phyloP scores from a whole-genome alignment of 2,113 vertebrate species.

The Tonatia bakeri region DNA sequence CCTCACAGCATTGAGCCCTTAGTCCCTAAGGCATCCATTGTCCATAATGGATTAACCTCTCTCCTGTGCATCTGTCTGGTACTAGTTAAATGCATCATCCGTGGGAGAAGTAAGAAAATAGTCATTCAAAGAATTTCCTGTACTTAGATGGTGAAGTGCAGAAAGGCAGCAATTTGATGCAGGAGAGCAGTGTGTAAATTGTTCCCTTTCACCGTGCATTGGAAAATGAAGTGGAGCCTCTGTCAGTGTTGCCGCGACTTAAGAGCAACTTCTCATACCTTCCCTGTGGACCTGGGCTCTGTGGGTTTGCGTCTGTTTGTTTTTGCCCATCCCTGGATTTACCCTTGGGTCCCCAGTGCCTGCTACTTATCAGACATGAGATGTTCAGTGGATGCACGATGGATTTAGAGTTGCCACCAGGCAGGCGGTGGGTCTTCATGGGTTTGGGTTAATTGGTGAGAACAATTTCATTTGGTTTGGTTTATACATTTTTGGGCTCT shows the following conservation, averaged over 20 bases:
- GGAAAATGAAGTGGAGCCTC: not conserved
- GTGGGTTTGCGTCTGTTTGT: not conserved
- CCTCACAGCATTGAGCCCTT: not conserved
- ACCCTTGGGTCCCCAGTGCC: not conserved
- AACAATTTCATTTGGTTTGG: not conserved
- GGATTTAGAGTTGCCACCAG: not conserved
- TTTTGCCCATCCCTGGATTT: not conserved
- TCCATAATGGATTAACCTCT: constrained; percentile 7
- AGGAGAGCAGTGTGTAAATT: not conserved
- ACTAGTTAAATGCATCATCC: not conserved
- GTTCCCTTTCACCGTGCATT: not conserved
- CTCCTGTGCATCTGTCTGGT: not conserved
- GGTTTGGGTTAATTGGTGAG: not conserved
- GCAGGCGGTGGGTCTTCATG: not conserved
- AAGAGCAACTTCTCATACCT: not conserved
- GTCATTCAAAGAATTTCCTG: not conserved
- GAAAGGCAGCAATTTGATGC: not conserved
- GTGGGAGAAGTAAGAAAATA: not conserved
- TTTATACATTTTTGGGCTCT: not conserved
- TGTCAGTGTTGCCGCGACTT: not conserved
- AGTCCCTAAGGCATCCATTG: not conserved
- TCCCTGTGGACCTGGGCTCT: not conserved
- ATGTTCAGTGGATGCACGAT: not conserved
- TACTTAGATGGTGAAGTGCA: not conserved
- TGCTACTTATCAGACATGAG: not conserved